Base-by-base conservation (phyloP, 2,888 invertebrate species). In the Platycheirus albimanus region DNA sequence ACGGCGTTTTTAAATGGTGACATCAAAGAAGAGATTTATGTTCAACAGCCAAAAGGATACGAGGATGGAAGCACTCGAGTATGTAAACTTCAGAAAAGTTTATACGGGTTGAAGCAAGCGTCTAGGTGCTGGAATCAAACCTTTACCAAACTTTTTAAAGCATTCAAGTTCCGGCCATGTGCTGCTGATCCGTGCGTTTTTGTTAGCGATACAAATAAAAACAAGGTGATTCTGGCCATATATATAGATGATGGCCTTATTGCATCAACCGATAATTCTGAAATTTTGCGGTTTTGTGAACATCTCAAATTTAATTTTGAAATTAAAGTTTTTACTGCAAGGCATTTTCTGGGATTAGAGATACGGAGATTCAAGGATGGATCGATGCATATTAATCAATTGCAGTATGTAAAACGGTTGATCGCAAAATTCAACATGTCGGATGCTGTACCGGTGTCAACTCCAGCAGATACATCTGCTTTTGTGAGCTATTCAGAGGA, bases 221-320 rank as follows among this genome's bases (percentile, higher is more conserved):
- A 52, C 19, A 67, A 30, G 36, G 6, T 86, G 4, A 83, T 86
- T 24, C 84, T 80, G 28, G n/a, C n/a, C 1, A 79, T 87, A 20
- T 87, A 87, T 79, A 86, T 88, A 30, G 87, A 87, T 66, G 86
- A 87, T 71, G 86, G 87, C 11, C 33, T 87, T 4, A 78, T 87
- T 13, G 80, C 84, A 10, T 71, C 85, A 43, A 72, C 47, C 2
- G 58, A 70, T 51, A 17, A 72, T 17, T 20, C 11, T 43, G 13
- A 28, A 41, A 67, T 67, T 67, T 30, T 7, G 24, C 75, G 58
- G 7, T 41, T 61, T 51, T 41, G 84, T 28, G 41, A 76, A 13
- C 63, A 67, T n/a, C 54, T 85, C 5, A 47, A 56, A 33, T 33
- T 51, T 20, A 36, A 85, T 15, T 79, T 83, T 15, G 67, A 77